Evolutionary conservation across 1,140 invertebrate species (phyloP).

Genomic region (Conus betulinus): DNA sequence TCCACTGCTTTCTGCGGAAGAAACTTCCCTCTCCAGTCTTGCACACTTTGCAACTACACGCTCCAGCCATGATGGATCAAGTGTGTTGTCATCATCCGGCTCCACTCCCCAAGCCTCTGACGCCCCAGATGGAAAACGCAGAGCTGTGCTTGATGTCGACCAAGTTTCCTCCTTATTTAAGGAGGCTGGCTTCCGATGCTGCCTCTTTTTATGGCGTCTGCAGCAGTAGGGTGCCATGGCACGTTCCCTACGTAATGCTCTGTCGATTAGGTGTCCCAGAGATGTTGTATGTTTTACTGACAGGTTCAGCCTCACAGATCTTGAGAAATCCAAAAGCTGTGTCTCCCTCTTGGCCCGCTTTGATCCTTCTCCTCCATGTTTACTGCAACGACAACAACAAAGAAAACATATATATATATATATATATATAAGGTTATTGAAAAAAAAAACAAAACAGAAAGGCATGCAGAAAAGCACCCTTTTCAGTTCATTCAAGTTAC

Average conservation of each 20-base stretch:
- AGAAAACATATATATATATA: too few relatives aligned
- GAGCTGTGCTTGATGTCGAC: not conserved
- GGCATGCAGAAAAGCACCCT: too few relatives aligned
- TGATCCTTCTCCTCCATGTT: not conserved
- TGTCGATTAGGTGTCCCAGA: not conserved
- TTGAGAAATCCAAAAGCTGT: not conserved
- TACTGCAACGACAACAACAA: not conserved
- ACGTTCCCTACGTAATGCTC: not conserved
- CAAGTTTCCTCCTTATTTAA: not conserved
- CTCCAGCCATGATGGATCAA: too few relatives aligned
- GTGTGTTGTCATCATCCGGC: too few relatives aligned
- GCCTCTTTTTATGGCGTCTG: not conserved
- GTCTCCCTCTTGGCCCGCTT: not conserved
- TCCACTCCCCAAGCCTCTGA: too few relatives aligned
- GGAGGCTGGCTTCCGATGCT: not conserved
- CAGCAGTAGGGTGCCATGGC: not conserved
- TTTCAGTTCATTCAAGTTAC: too few relatives aligned
- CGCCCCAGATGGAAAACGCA: too few relatives aligned
- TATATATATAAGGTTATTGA: too few relatives aligned
- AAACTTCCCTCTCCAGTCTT: too few relatives aligned
- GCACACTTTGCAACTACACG: too few relatives aligned
- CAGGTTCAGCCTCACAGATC: constrained; percentile 3
- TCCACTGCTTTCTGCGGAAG: too few relatives aligned
- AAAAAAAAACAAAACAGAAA: too few relatives aligned
- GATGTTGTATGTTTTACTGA: not conserved